Base-by-base conservation (phyloP, 92 coral and sea anemone genomes). In the Pocillopora meandrina region DNA sequence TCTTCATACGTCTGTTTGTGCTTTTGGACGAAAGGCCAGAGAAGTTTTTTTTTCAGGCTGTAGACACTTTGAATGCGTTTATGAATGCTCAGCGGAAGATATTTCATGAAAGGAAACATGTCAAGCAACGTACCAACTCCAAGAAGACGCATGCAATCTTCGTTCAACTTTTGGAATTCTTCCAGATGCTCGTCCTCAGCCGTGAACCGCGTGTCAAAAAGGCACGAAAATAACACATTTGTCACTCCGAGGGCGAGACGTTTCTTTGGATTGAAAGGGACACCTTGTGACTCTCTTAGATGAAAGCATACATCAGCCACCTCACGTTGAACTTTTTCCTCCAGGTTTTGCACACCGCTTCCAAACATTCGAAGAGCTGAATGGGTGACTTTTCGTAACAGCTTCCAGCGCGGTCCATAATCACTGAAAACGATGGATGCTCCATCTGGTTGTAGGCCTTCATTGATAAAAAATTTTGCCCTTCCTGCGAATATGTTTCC, bases 401-500 rank as follows among this genome's bases (percentile, higher is more conserved):
- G 79, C 56, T 65, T 69, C 88, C 90, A 65, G 15, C 81, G 76
- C 1, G 90, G 87, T 2, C 85, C 76, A 21, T 59, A 79, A 78
- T 92, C 95, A 0, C 85, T 91, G 47, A 89, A 88, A 2, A 87
- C 59, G 1, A 91, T 56, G 21, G 80, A 88, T 60, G 72, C 62
- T 15, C 82, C 69, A 2, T 86, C 90, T 2, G 87, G 85, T 1
- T 75, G 71, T 59, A 85, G 55, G 47, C 63, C 65, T 13, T 68
- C 82, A 2, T 67, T 71, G 36, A 88, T 81, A 23, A 85, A 81
- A 34, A 72, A 65, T 35, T 71, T n/a, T 16, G 94, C 69, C 20
- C 94, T 71, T n/a, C 92, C 92, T n/a, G 92, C 84, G 73, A 88
- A 88, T 68, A 76, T 84, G 82, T 91, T 89, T 8, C 90, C 87